Base-by-base conservation (phyloP, 2,113 vertebrate genomes). In the Cyphomyrus plagiostoma region DNA sequence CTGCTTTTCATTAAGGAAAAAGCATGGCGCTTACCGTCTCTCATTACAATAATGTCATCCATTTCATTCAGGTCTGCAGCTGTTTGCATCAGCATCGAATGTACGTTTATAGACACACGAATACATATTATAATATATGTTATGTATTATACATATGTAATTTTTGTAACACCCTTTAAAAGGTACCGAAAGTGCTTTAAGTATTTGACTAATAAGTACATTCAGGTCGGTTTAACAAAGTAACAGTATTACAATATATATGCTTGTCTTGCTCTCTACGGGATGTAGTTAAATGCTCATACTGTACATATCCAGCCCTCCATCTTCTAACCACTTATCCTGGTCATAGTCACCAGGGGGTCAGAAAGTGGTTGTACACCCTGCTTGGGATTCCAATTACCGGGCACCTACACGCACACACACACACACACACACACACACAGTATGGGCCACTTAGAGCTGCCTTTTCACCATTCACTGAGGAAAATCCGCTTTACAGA, bases 1-100 rank as follows among this genome's bases (percentile, higher is more conserved):
- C 77, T 95, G 93, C 93, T 94, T 66, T 93, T 95, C 92, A 92
- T 94, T 94, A 92, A 90, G 90, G 94, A 93, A 92, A 95, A 94
- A 95, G 94, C 93, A 94, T 92, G 92, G 93, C 91, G 91, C 89
- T 53, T 19, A 87, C 10, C 50, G 35, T 53, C 85, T 53, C n/a
- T 53, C 85, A 19, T n/a, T 87, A 52, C 85, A 35, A 56, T 87
- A 53, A 53, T 53, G 50, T 53, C n/a, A 53, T 52, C n/a, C 26
- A 35, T 52, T 39, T 45, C 6, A 84, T 46, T 80, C 35, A 48
- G 9, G 42, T 46, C 23, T 84, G 42, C 42, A 48, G 80, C 39
- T 82, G 13, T 82, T 39, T 39, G 35, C 15, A 21, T 82, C 6
- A 42, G 19, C 35, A 82, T 82, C 19, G 21, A 82, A 82, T 8